phyloP scores from a whole-genome alignment of 2,797 vertebrate species.

The Leptoclinus maculatus region DNA sequence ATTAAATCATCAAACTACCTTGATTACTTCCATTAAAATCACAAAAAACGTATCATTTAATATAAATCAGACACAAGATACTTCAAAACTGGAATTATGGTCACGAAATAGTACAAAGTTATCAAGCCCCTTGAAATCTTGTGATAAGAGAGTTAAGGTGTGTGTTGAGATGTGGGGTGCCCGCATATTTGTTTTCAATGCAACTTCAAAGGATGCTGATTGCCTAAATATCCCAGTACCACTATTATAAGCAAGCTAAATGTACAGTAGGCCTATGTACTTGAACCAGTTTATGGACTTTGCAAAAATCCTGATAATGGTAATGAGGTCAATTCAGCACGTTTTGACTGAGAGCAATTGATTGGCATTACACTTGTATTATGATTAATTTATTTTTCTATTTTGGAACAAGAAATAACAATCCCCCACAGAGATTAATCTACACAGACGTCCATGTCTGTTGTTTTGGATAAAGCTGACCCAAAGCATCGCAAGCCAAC shows the following conservation, averaged over 20 bases:
- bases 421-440: slow-evolving; percentile 10
- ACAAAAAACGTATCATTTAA: neutral
- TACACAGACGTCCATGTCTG: slow-evolving; percentile 15
- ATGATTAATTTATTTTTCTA: neutral
- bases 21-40: neutral
- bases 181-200: too few species aligned
- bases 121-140: too few species aligned
- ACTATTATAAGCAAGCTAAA: neutral
- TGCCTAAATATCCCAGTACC: neutral
- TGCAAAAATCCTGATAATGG: slow-evolving; percentile 15
- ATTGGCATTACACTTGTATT: slow-evolving; percentile 19
- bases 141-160: neutral
- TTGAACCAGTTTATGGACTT: slow-evolving; percentile 19
- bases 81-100: neutral
- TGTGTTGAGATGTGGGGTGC: neutral
- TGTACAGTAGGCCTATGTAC: neutral
- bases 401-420: slow-evolving; percentile 22
- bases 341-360: slow-evolving; percentile 20
- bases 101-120: too few species aligned
- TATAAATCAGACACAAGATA: neutral
- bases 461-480: slow-evolving; percentile 44
- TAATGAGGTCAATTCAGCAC: slow-evolving; percentile 22
- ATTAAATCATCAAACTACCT: too few species aligned
- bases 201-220: neutral
- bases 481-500: slow-evolving; percentile 29